Evolutionary conservation across 2,113 vertebrate species (phyloP).

Genomic region (Alethe castanea): DNA sequence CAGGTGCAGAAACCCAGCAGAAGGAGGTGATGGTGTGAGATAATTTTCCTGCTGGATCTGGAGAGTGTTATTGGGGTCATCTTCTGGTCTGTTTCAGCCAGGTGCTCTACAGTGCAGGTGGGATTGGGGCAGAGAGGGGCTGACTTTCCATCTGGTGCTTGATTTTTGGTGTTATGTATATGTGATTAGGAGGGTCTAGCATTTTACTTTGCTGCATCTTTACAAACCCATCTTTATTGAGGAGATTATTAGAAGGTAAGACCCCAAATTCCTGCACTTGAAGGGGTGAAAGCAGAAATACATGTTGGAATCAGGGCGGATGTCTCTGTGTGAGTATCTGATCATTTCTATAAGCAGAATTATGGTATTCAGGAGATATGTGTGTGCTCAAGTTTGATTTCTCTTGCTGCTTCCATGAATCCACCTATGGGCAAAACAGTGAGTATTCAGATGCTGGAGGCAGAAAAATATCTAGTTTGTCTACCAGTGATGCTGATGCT

Average conservation of each 20-base stretch:
- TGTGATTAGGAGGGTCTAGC: neutral
- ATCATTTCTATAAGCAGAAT: neutral
- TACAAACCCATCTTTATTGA: neutral
- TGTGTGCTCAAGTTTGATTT: neutral
- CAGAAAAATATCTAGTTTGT: neutral
- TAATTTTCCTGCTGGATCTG: neutral
- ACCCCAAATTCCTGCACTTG: rapidly evolving
- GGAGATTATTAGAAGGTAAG: neutral
- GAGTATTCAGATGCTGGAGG: neutral
- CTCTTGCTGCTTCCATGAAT: neutral
- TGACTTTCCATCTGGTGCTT: neutral
- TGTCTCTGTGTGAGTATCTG: neutral
- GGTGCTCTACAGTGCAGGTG: rapidly evolving
- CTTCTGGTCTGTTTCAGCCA: neutral
- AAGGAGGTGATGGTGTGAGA: neutral
- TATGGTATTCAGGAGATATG: rapidly evolving
- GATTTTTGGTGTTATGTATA: rapidly evolving
- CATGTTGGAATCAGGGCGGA: neutral
- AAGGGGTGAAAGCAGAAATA: neutral
- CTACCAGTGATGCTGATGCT: neutral
- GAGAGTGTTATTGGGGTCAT: neutral
- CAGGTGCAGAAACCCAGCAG: neutral
- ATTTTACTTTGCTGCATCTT: neutral
- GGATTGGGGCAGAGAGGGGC: neutral
- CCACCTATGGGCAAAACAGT: neutral